Evolutionary conservation across 2,113 vertebrate species (phyloP), one percentile per base, ranked within the genome.

Genomic region (Percopsis transmontana): DNA sequence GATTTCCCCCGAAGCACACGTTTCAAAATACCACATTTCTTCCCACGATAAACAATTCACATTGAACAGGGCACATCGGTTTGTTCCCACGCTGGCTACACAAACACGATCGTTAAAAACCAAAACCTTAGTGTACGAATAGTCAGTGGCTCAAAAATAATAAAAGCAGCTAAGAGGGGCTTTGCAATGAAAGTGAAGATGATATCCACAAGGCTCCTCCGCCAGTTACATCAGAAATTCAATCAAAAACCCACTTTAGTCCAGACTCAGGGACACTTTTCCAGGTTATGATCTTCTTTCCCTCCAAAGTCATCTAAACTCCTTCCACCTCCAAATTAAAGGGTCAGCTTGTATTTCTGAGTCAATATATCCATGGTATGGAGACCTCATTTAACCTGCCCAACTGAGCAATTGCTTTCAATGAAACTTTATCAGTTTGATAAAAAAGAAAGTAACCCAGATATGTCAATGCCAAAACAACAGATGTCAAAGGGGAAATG

Each of bases 381-480:
- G 33, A 45, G 58, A 62, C 23, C 54, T 62, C 42, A 47, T 59
- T 54, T 66, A 65, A 50, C 47, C 23, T 23, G 15, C 16, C 18
- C 68, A 39, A 3, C 55, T 73, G 68, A 68, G 39, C 38, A 62
- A 70, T 38, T 18, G 53, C 20, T 8, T 20, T 27, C 20, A 33
- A 15, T 15, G n/a, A 66, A 76, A 70, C 54, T 24, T 64, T 1
- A 51, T 13, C 16, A 40, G 38, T 73, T 76, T 63, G 16, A 68
- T 41, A 72, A 15, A 44, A 69, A 14, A 0, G 33, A 41, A 40
- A 50, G 1, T 39, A 21, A 55, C 12, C 8, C 18, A 19, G 47
- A 24, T 18, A 2, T 18, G 1, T 52, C 13, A 45, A 39, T 10
- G 56, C 27, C 38, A 60, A 11, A 53, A 0, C 33, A 53, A 0